These are phyloP conservation scores for Drosophila cyrtoloma DNA, from an alignment of 2,888 invertebrate species.

Conservation along the genomic window DNA sequence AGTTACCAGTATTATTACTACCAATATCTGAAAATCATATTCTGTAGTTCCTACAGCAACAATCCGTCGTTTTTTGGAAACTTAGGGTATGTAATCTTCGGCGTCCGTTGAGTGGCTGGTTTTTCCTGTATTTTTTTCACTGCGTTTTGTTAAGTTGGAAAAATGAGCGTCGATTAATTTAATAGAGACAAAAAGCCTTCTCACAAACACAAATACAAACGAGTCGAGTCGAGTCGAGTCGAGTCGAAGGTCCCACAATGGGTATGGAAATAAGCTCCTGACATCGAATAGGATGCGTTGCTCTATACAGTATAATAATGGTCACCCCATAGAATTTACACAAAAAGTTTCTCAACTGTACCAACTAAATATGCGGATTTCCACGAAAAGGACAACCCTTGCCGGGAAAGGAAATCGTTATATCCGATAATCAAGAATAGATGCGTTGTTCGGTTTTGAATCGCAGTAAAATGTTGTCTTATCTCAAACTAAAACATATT, in stretches of 20 bases:
- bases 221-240: slow-evolving; percentile 17
- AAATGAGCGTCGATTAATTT: slow-evolving; percentile 84
- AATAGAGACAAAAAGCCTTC: slow-evolving; percentile 83
- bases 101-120: not conserved
- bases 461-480: not conserved
- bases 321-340: not conserved
- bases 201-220: slow-evolving; percentile 57
- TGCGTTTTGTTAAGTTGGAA: slow-evolving; percentile 82
- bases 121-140: slow-evolving; percentile 43
- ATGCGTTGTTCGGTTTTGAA: not conserved
- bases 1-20: not conserved
- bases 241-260: slow-evolving; percentile 31
- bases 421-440: not conserved
- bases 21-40: not conserved
- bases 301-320: slow-evolving; percentile 5
- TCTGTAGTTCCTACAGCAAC: not conserved
- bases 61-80: not conserved
- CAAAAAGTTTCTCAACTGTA: slow-evolving; percentile 4
- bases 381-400: not conserved
- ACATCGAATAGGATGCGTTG: slow-evolving; percentile 22
- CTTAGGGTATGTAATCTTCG: not conserved
- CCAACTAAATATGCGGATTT: not conserved
- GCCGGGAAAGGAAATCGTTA: not conserved
- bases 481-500: no score
- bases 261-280: slow-evolving; percentile 39